A percentile compares a stretch with the other conserved stretches of the same genome.
Evolutionary conservation across 2,113 vertebrate genomes (phyloP).

Genomic region (Acanthochromis polyacanthus): DNA sequence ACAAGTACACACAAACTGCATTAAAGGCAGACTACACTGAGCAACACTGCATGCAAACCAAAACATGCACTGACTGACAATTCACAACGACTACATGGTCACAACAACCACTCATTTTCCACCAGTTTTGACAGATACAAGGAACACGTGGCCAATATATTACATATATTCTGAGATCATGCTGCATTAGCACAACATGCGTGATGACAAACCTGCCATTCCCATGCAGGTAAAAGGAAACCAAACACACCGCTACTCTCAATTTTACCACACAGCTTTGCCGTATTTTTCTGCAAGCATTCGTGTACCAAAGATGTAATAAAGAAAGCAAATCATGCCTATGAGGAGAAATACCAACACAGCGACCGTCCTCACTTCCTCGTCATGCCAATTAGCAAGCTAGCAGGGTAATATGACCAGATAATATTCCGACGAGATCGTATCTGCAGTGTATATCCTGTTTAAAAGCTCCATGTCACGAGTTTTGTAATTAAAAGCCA

Average conservation of each 20-base stretch:
- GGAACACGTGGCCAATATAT: constrained; percentile 28
- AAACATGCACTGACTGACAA: constrained; percentile 16
- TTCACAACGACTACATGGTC: neutral
- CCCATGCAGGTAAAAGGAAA: neutral
- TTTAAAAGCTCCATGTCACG: neutral
- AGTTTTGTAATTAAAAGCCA: constrained; percentile 28
- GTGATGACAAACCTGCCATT: neutral
- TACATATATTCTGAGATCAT: constrained; percentile 18
- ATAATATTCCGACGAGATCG: constrained; percentile 53
- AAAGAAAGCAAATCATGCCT: constrained; percentile 21
- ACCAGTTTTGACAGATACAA: constrained; percentile 12
- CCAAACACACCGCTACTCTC: neutral
- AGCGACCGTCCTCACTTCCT: constrained; percentile 73
- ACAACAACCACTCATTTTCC: neutral
- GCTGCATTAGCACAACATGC: constrained; percentile 24
- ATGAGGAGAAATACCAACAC: constrained; percentile 70
- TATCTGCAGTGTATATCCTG: constrained; percentile 9
- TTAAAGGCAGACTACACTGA: constrained; percentile 8
- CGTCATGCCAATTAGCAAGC: constrained; percentile 82
- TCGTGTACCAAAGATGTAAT: constrained; percentile 17
- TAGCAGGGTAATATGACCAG: constrained; percentile 68
- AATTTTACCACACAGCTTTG: constrained; percentile 6
- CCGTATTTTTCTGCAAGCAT: neutral
- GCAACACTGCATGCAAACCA: constrained; percentile 11
- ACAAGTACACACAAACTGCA: neutral